These are phyloP conservation scores for Brachypalpus laphriformis DNA, from an alignment of 2,888 invertebrate species.

Conservation along the genomic window DNA sequence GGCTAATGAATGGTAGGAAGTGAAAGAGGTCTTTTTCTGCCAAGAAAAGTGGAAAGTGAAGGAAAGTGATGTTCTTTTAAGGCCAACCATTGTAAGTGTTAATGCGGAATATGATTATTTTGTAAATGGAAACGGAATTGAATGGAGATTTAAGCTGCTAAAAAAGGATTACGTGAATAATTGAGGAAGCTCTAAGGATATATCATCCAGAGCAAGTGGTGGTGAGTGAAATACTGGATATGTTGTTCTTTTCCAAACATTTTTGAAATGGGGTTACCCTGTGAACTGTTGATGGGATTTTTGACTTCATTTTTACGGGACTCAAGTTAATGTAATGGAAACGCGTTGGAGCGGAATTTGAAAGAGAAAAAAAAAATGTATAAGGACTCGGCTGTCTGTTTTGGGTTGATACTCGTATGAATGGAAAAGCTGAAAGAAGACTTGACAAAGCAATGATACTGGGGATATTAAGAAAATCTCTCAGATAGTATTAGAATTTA, in stretches of 20 bases:
- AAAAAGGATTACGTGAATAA: slow-evolving; percentile 64
- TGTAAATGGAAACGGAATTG: slow-evolving; percentile 31
- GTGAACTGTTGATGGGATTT: background rate
- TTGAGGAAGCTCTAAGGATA: slow-evolving; percentile 18
- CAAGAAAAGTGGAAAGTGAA: background rate
- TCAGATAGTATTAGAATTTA: no score
- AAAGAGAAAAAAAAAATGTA: background rate
- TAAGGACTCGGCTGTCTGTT: background rate
- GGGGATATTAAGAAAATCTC: no score
- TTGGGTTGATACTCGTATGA: background rate
- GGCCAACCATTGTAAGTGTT: slow-evolving; percentile 7
- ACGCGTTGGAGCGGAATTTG: slow-evolving; percentile 3
- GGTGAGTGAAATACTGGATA: slow-evolving; percentile 24
- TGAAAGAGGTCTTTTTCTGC: slow-evolving; percentile 2
- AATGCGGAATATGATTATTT: slow-evolving; percentile 39
- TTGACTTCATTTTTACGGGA: background rate
- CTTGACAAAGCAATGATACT: no score
- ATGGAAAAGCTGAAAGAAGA: background rate
- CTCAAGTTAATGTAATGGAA: slow-evolving; percentile 5
- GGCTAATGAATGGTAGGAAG: slow-evolving; percentile 18
- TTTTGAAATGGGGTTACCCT: no score
- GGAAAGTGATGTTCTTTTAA: slow-evolving; percentile 17
- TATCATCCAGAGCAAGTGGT: slow-evolving; percentile 6
- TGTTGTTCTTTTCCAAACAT: background rate
- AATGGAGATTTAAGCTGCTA: slow-evolving; percentile 25